Percentiles rank a stretch among this genome's conserved stretches.
Evolutionary conservation across 2,113 vertebrate species (phyloP).

Genomic region (Brachypteracias leptosomus): DNA sequence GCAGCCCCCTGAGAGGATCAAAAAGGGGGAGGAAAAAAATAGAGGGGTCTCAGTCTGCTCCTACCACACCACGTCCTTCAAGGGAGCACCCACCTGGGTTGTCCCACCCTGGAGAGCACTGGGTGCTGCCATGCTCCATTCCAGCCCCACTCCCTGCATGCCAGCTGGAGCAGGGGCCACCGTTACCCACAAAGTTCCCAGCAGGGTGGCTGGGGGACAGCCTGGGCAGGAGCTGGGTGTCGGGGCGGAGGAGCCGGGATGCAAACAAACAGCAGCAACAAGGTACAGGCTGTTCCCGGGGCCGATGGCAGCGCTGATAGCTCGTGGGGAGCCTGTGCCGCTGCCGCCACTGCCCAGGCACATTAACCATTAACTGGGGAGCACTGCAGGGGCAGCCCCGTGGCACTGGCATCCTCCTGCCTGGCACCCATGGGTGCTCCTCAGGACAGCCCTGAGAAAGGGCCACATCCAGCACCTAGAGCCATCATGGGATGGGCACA

Average conservation of each 20-base stretch:
- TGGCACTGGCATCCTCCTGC: neutral
- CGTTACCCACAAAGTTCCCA: neutral
- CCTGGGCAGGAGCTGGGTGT: neutral
- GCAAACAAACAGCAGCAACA: conserved; percentile 1
- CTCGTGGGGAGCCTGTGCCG: neutral
- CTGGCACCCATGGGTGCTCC: neutral
- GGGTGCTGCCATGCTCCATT: fast-evolving
- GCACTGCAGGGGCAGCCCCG: neutral
- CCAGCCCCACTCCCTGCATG: neutral
- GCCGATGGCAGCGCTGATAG: conserved; percentile 29
- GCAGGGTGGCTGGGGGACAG: neutral
- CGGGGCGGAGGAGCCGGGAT: neutral
- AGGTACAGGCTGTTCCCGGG: conserved; percentile 22
- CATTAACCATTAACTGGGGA: conserved; percentile 64
- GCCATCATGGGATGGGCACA: fast-evolving
- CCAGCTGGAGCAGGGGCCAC: neutral
- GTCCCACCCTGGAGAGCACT: fast-evolving
- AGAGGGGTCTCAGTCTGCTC: neutral
- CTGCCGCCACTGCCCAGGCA: neutral
- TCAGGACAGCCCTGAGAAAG: neutral
- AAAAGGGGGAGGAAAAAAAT: neutral
- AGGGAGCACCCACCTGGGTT: neutral
- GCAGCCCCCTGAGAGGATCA: neutral
- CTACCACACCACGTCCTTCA: neutral
- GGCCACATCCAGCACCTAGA: neutral